Base-by-base conservation (phyloP, 2,797 vertebrate genomes). In the Microctenopoma lineatum region DNA sequence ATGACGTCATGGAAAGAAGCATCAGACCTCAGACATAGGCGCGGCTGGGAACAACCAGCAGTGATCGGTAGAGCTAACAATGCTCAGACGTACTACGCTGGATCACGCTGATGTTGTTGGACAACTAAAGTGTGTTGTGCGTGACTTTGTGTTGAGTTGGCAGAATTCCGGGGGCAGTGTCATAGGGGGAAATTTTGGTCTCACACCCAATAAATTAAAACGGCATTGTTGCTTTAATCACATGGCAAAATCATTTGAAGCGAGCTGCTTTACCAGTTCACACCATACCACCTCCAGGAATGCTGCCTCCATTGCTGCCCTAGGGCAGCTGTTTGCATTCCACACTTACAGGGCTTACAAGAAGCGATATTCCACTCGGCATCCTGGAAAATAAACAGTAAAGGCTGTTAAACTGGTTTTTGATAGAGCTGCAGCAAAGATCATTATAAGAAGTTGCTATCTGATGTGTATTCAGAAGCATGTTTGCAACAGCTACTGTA, bases 1-100 rank as follows among this genome's bases (percentile, higher is more conserved):
- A 21, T 93, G 92, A 93, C 90, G 89, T 93, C 90, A 94, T 92
- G 92, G 93, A 94, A 94, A 93, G 62, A 87, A 83, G 87, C 83
- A 73, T 77, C 89, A 84, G 80, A 80, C 21, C 83, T 83, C 77
- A 87, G 84, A 89, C 83, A 85, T 88, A 57, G 47, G 27, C 51
- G 45, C 21, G 68, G 57, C 81, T 80, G 83, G 72, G 82, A 89
- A 88, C 82, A 76, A 76, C 60, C 66, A 75, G 67, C 79, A 70
- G 61, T n/a, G 62, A 63, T 58, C 32, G 66, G 59, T 45, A 13
- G 38, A 69, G 58, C 68, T 73, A 61, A 80, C 73, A 74, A 53
- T 80, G 71, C 64, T 90, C 73, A 83, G 79, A 73, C 56, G 16
- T 2, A 25, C 64, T 79, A 71, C 32, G 14, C 63, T 32, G 16